Evolutionary conservation across 2,797 vertebrate species (phyloP).

Genomic region (Aplochiton taeniatus): DNA sequence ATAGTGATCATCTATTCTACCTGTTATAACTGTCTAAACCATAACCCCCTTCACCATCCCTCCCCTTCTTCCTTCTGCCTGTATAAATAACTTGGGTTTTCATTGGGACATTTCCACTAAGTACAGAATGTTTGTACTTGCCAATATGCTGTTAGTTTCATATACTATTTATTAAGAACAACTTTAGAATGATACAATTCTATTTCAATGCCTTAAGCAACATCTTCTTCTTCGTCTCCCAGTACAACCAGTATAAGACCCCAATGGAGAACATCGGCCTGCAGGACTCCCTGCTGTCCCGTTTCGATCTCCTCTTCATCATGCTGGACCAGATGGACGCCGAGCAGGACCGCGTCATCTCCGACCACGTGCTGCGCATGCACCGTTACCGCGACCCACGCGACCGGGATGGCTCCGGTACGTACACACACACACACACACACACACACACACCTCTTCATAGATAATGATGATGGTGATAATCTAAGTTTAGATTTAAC

Average conservation of each 20-base stretch:
- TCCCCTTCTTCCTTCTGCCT: no score
- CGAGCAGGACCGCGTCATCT: constrained; percentile 92
- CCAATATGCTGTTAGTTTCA: no score
- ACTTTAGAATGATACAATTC: no score
- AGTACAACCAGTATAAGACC: constrained; percentile 98
- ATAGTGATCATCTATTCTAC: no score
- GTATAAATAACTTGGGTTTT: no score
- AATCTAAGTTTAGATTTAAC: no score
- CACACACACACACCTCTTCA: not conserved
- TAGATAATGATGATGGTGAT: no score
- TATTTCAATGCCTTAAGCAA: not conserved
- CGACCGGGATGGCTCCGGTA: constrained; percentile 90
- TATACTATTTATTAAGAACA: no score
- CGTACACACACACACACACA: not conserved
- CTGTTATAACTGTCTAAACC: no score
- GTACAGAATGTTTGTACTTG: no score
- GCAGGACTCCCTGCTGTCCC: constrained; percentile 94
- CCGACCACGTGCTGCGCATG: constrained; percentile 93
- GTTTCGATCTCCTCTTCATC: constrained; percentile 97
- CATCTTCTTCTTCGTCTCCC: constrained; percentile 10
- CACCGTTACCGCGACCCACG: constrained; percentile 90
- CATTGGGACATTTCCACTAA: no score
- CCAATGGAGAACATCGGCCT: constrained; percentile 99
- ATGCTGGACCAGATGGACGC: constrained; percentile 96
- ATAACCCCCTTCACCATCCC: no score